Evolutionary conservation across 2,797 vertebrate species (phyloP), one percentile per base, ranked within the genome.

Genomic region (Hylomyscus alleni): DNA sequence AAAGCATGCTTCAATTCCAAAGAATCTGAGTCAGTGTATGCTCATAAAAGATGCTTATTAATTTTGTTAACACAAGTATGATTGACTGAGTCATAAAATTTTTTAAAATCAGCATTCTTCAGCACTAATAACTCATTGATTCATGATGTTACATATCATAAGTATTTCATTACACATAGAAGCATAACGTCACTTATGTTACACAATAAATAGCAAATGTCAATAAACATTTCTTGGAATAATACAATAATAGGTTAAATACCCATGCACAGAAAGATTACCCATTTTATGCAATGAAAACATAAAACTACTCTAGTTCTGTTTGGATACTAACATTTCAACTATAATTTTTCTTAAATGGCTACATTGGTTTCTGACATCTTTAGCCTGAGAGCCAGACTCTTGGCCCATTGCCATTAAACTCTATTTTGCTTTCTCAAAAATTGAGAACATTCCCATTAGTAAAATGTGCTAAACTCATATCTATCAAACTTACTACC

Each of bases 71-170:
- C 26, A 87, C 11, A 76, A 54, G 4, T 44, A 3, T 67, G 52
- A 87, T 62, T 72, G 82, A 60, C 3, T 80, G 52, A 31, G 56
- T 40, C 3, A 54, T n/a, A 9, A 44, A 73, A 29, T 77, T 89
- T 2, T 82, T 82, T 85, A 80, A 95, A 95, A 54, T 91, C 24
- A 93, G 0, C 60, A 29, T 86, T 76, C 20, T 89, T 86, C 13
- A 67, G 11, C 60, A 85, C 34, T 3, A 47, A 84, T 13, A 6
- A 34, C 29, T 9, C 26, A 12, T 65, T 26, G 60, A 3, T 92
- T 76, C 19, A 87, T 14, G n/a, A 76, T 92, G 12, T 72, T n/a
- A 56, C 20, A 31, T 22, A 72, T 11, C 80, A 58, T 85, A 4
- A n/a, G 10, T 47, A 9, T 56, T 50, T 31, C 65, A 90, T 58